Evolutionary conservation across 2,113 vertebrate species (phyloP).

Genomic region (Xenopus tropicalis): UCB_Xtro_10.0 CM004448.2:10363001-10363500

Average conservation of each 20-base stretch:
- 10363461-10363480: slow-evolving; percentile 29
- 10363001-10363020: slow-evolving; percentile 20
- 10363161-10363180: slow-evolving; percentile 1
- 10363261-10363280: slow-evolving; percentile 73
- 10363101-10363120: slow-evolving; percentile 45
- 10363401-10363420: slow-evolving; percentile 76
- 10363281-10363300: slow-evolving; percentile 82
- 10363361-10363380: slow-evolving; percentile 62
- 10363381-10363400: slow-evolving; percentile 83
- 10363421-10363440: slow-evolving; percentile 54
- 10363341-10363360: slow-evolving; percentile 70
- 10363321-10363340: slow-evolving; percentile 68
- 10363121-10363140: slow-evolving; percentile 54
- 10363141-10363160: too few relatives aligned
- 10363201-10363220: slow-evolving; percentile 27
- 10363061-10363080: slow-evolving; percentile 1
- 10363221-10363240: neutral
- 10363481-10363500: slow-evolving; percentile 64
- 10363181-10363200: slow-evolving; percentile 23
- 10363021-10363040: slow-evolving; percentile 12
- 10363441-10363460: slow-evolving; percentile 27
- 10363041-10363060: neutral
- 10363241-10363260: slow-evolving; percentile 90
- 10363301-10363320: slow-evolving; percentile 77
- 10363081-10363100: slow-evolving; percentile 33